phyloP scores from a whole-genome alignment of 2,888 invertebrate species.

The Epirrita christyi region DNA sequence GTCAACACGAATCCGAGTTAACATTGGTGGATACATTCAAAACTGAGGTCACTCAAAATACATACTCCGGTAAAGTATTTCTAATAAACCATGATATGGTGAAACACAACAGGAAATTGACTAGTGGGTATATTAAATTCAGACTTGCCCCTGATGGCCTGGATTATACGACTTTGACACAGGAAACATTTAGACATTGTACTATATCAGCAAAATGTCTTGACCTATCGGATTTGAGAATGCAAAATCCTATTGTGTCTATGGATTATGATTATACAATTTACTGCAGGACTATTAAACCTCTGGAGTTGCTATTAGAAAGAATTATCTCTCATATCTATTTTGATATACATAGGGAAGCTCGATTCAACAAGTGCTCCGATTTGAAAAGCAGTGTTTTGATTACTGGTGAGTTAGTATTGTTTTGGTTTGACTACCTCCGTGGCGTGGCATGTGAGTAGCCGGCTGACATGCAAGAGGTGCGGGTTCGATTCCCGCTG shows the following conservation, averaged over 20 bases:
- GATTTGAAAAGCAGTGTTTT: constrained; percentile 77
- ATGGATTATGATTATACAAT: constrained; percentile 71
- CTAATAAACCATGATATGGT: constrained; percentile 82
- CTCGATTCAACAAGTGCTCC: constrained; percentile 60
- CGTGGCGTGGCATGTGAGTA: too few relatives aligned
- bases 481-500: too few relatives aligned
- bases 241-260: constrained; percentile 53
- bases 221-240: constrained; percentile 56
- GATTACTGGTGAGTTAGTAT: constrained; percentile 66
- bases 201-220: constrained; percentile 72
- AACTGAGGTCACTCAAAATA: constrained; percentile 76
- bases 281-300: constrained; percentile 80
- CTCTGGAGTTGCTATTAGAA: constrained; percentile 70
- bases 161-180: constrained; percentile 78
- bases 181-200: constrained; percentile 80
- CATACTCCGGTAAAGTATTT: constrained; percentile 76
- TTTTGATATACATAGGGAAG: constrained; percentile 74
- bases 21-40: constrained; percentile 79
- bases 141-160: constrained; percentile 74
- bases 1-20: constrained; percentile 51
- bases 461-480: too few relatives aligned
- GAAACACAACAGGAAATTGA: constrained; percentile 71
- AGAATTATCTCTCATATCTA: constrained; percentile 65
- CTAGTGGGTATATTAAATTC: constrained; percentile 66
- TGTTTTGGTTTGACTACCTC: too few relatives aligned